These are phyloP conservation scores for Pelobates fuscus DNA, from an alignment of 2,113 vertebrate genomes.

Conservation along the genomic window DNA sequence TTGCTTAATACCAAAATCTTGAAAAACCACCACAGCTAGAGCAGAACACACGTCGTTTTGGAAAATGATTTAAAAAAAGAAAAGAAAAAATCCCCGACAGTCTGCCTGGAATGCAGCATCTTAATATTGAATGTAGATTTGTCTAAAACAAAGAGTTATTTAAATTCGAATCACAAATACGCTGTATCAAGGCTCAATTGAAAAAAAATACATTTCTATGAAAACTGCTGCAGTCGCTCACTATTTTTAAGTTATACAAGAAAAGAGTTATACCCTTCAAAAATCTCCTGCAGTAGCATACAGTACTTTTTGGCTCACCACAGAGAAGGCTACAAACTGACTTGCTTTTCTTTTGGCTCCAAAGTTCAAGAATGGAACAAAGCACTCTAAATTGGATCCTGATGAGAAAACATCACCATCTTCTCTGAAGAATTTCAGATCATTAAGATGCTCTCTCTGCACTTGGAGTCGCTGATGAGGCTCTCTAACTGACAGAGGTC, in stretches of 20 bases:
- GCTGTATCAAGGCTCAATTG: conserved; percentile 41
- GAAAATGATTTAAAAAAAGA: neutral
- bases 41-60: neutral
- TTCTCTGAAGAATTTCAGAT: conserved; percentile 85
- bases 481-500: conserved; percentile 80
- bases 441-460: conserved; percentile 79
- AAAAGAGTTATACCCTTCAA: conserved; percentile 59
- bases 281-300: conserved; percentile 66
- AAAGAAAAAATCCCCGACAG: neutral
- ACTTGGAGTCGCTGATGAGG: conserved; percentile 76
- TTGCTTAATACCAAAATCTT: conserved; percentile 67
- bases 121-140: conserved; percentile 20
- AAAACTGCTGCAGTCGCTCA: conserved; percentile 55
- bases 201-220: conserved; percentile 35
- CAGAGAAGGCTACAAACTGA: conserved; percentile 68
- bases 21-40: conserved; percentile 58
- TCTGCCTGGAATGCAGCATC: conserved; percentile 1
- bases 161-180: conserved; percentile 54
- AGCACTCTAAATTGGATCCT: conserved; percentile 91
- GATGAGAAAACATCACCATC: conserved; percentile 88
- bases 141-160: conserved; percentile 44
- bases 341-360: conserved; percentile 74
- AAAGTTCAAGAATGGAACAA: conserved; percentile 87
- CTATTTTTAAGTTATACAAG: conserved; percentile 68
- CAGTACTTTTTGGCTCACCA: conserved; percentile 64